A percentile compares a stretch with the other conserved stretches of the same genome.
phyloP scores from a whole-genome alignment of 1,140 invertebrate genomes.

The Plectus sambesii region DNA sequence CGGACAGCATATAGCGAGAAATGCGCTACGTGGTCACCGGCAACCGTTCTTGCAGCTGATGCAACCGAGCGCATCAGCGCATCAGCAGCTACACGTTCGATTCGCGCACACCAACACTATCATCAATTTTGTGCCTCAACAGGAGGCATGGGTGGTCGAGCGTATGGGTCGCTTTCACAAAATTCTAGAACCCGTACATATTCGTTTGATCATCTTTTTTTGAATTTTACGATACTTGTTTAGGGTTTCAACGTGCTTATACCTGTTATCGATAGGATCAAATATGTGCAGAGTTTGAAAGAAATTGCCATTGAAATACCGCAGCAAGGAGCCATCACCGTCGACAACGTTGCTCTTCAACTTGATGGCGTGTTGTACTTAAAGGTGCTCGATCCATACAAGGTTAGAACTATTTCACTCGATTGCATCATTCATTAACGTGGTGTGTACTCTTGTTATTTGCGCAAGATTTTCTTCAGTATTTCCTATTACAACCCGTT shows the following conservation, averaged over 20 bases:
- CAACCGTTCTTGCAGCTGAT: too few species aligned
- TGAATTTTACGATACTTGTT: constrained; percentile 22
- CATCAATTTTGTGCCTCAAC: constrained; percentile 94
- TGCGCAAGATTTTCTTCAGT: too few species aligned
- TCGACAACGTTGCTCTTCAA: constrained; percentile 69
- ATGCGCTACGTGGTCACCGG: too few species aligned
- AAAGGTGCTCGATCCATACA: constrained; percentile 80
- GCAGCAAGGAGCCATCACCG: constrained; percentile 91
- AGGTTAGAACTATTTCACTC: constrained; percentile 46
- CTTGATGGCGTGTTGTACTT: constrained; percentile 97
- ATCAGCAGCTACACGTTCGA: neutral
- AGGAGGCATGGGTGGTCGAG: constrained; percentile 98
- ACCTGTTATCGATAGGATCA: constrained; percentile 81
- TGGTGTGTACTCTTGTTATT: too few species aligned
- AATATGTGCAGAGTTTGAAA: constrained; percentile 96
- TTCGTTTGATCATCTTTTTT: constrained; percentile 7
- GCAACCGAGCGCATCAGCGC: too few species aligned
- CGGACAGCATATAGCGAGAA: too few species aligned
- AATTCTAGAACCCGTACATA: constrained; percentile 67
- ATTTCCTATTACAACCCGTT: too few species aligned
- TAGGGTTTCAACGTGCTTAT: constrained; percentile 79
- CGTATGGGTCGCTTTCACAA: constrained; percentile 92
- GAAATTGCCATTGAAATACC: constrained; percentile 99
- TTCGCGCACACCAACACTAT: constrained; percentile 82
- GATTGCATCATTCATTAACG: constrained; percentile 19